A percentile compares a stretch with the other conserved stretches of the same genome.
These are phyloP conservation scores for Liasis olivaceus DNA, from an alignment of 2,797 vertebrate genomes.

Conservation along the genomic window DNA sequence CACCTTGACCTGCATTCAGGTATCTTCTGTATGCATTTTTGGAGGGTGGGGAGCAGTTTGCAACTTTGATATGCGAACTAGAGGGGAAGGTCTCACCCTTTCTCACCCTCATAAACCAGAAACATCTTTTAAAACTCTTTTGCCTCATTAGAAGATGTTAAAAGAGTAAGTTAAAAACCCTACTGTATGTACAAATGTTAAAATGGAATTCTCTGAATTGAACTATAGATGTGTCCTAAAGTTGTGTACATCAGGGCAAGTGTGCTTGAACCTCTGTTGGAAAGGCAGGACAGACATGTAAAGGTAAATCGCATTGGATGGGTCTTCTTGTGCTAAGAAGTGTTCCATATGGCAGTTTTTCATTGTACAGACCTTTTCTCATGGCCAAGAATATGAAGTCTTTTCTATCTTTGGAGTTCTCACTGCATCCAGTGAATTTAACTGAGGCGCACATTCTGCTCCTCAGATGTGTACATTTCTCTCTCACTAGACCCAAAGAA, in stretches of 20 bases:
- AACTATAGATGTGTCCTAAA: background rate
- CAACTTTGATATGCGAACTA: background rate
- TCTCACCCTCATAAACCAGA: background rate
- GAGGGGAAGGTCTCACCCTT: background rate
- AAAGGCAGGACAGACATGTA: background rate
- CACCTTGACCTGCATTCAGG: background rate
- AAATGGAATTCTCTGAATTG: background rate
- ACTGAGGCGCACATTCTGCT: background rate
- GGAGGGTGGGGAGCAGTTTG: no score
- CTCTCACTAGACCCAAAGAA: conserved; percentile 71
- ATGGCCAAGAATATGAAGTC: background rate
- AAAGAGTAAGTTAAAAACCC: background rate
- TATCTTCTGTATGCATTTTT: background rate
- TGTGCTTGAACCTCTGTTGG: background rate
- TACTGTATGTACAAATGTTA: background rate
- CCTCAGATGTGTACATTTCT: conserved; percentile 31
- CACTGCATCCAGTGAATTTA: background rate
- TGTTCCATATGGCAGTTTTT: background rate
- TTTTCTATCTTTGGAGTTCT: background rate
- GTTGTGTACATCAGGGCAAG: background rate
- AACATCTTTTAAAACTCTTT: background rate
- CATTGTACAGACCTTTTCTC: background rate
- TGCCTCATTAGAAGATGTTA: background rate
- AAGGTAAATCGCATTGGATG: background rate
- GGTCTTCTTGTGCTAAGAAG: background rate